Percentiles rank a stretch among this genome's conserved stretches.
phyloP scores from a whole-genome alignment of 1,140 invertebrate species.

The Neoseiulus cucumeris region DNA sequence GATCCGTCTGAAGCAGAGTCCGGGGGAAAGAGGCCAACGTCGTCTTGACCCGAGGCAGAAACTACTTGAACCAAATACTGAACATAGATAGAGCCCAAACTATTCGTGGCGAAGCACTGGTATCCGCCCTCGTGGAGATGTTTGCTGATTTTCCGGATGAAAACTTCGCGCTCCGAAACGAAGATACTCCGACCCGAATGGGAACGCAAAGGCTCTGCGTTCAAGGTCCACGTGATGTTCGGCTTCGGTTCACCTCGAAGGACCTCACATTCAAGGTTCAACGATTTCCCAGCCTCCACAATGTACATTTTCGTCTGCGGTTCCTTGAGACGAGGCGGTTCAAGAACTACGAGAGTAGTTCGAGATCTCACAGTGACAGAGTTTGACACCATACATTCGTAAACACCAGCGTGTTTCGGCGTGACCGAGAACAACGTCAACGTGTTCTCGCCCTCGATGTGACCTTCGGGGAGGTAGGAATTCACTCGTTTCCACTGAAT shows the following conservation, averaged over 20 bases:
- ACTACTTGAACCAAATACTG: not conserved
- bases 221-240: not conserved
- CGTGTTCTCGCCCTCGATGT: not conserved
- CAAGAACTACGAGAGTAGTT: not conserved
- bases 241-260: not conserved
- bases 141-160: not conserved
- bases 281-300: not conserved
- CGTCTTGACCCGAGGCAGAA: not conserved
- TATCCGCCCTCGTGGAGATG: not conserved
- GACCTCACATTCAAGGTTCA: not conserved
- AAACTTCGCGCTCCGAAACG: not conserved
- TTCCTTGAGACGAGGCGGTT: not conserved
- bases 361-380: not conserved
- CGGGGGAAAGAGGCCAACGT: too few species aligned
- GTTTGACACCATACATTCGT: not conserved
- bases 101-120: conserved; percentile 2
- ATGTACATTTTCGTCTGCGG: not conserved
- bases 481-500: not conserved
- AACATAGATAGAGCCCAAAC: not conserved
- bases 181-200: not conserved
- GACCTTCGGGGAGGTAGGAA: not conserved
- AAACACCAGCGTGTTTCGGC: not conserved
- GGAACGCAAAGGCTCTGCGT: not conserved
- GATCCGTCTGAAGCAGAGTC: too few species aligned
- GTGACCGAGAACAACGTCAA: not conserved